Evolutionary conservation across 2,113 vertebrate genomes (phyloP), one percentile per base, ranked within the genome.

Genomic region (Hemiprocne comata): DNA sequence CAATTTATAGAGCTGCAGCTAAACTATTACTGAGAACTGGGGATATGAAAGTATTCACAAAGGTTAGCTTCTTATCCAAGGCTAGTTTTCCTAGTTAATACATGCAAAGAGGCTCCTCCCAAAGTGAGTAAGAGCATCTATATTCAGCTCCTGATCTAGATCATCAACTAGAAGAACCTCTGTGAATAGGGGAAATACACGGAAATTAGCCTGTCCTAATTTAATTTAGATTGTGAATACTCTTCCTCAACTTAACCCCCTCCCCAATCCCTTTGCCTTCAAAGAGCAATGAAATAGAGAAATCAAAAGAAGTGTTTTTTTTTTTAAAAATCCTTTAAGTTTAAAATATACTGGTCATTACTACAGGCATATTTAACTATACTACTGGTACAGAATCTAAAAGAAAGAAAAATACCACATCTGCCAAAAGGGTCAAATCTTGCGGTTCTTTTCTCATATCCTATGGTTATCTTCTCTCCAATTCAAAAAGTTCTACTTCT

Each of bases 121-220:
- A 42, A 48, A 79, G 31, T 48, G 73, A 91, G 4, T 75, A 79
- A 94, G 40, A 79, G 58, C 50, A 82, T 65, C 87, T 95, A 93
- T 91, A 94, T 94, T 94, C 79, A 85, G 87, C 58, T 88, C 64
- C 54, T 90, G 71, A 95, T 90, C 90, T 92, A 85, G 40, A 92
- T 87, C 33, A 90, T 40, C 75, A 72, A 24, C 57, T 61, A 38
- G 34, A 87, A 72, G 14, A 79, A 72, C 14, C 28, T 87, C 54
- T 70, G 61, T 3, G 6, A 93, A 74, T 21, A 70, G 58, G 81
- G 26, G 9, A 91, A 92, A 85, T 36, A 60, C 1, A 89, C 2
- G 3, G 44, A 91, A 93, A 91, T 44, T 16, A 89, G 13, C 31
- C n/a, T 65, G 87, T 65, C 79, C 92, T 83, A 62, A 76, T 85